phyloP scores from a whole-genome alignment of 2,888 invertebrate genomes.

The Brachynemurus nebulosus region DNA sequence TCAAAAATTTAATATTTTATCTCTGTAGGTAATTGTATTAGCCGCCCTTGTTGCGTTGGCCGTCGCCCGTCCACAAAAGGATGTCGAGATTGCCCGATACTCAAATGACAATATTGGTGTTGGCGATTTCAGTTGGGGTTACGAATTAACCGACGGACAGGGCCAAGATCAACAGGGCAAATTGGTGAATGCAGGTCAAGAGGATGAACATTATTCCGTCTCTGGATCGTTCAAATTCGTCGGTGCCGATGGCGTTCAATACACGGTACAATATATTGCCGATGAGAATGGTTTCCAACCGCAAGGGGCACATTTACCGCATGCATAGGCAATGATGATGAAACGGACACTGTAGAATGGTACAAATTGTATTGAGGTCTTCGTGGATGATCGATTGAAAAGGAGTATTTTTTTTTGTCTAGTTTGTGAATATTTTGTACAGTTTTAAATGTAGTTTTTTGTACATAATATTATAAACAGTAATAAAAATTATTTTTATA shows the following conservation, averaged over 20 bases:
- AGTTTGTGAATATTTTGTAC: too few species aligned
- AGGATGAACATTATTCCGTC: constrained; percentile 37
- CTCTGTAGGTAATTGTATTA: too few species aligned
- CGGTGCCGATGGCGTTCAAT: constrained; percentile 38
- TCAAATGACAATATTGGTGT: constrained; percentile 26
- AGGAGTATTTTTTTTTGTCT: too few species aligned
- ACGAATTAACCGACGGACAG: constrained; percentile 32
- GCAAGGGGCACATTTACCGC: constrained; percentile 32
- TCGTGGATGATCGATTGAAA: too few species aligned
- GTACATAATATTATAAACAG: too few species aligned
- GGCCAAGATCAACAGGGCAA: constrained; percentile 36
- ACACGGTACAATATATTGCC: constrained; percentile 28
- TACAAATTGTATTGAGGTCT: too few species aligned
- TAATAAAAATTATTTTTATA: too few species aligned
- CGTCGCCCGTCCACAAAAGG: constrained; percentile 20
- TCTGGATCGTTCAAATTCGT: constrained; percentile 38
- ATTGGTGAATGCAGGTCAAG: constrained; percentile 36
- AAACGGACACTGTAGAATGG: too few species aligned
- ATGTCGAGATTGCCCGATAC: constrained; percentile 22
- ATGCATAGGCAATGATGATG: too few species aligned
- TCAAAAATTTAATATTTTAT: too few species aligned
- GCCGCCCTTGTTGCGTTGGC: constrained; percentile 21
- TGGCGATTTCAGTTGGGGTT: constrained; percentile 25
- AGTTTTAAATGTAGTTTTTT: not conserved
- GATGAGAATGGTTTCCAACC: constrained; percentile 34